Evolutionary conservation across 2,797 vertebrate genomes (phyloP).

Genomic region (Pampus argenteus): DNA sequence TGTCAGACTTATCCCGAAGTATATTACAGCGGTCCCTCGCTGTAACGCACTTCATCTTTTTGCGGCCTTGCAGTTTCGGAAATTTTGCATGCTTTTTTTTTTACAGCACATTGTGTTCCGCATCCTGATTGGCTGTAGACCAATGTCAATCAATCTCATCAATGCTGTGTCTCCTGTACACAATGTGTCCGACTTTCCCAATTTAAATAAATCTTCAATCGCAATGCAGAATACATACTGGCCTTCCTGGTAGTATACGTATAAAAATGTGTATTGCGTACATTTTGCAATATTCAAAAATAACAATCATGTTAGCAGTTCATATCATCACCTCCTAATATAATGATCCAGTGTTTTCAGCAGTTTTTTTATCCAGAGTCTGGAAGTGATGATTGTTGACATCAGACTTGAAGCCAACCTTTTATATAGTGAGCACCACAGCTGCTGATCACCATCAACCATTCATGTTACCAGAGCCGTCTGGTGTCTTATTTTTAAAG

Average conservation of each 20-base stretch:
- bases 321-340: neutral
- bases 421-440: neutral
- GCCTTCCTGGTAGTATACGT: neutral
- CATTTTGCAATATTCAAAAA: neutral
- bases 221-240: too few relatives aligned
- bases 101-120: too few relatives aligned
- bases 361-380: slow-evolving; percentile 16
- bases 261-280: neutral
- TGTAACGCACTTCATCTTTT: too few relatives aligned
- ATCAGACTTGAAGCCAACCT: slow-evolving; percentile 11
- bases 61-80: too few relatives aligned
- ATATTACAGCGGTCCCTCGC: too few relatives aligned
- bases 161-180: too few relatives aligned
- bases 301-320: neutral
- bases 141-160: too few relatives aligned
- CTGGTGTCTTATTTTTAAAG: neutral
- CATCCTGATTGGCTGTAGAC: too few relatives aligned
- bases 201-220: too few relatives aligned
- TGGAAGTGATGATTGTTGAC: slow-evolving; percentile 14
- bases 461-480: neutral
- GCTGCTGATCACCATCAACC: slow-evolving; percentile 1
- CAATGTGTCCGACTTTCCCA: too few relatives aligned
- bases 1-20: too few relatives aligned
- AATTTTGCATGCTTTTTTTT: too few relatives aligned
- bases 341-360: slow-evolving; percentile 24